A percentile compares a stretch with the other conserved stretches of the same genome.
Evolutionary conservation across 2,113 vertebrate genomes (phyloP).

Genomic region (Nanorana parkeri): DNA sequence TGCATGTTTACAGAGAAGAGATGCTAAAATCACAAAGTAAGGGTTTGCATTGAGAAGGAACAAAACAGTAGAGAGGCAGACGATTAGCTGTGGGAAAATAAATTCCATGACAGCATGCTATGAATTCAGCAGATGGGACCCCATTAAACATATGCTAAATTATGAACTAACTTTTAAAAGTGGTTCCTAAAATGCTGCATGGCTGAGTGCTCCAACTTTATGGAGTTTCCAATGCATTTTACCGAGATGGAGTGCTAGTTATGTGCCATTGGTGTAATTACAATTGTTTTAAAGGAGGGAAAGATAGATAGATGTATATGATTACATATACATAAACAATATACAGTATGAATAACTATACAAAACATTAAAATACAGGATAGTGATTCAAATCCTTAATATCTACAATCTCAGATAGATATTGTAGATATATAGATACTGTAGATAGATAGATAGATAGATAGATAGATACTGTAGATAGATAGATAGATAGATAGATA

Average conservation of each 20-base stretch:
- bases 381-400: too few relatives aligned
- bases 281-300: slow-evolving; percentile 19
- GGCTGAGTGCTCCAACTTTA: slow-evolving; percentile 32
- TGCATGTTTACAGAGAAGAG: slow-evolving; percentile 3
- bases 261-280: background rate
- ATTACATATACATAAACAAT: background rate
- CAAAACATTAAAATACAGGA: too few relatives aligned
- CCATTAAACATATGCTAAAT: slow-evolving; percentile 52
- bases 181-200: slow-evolving; percentile 48
- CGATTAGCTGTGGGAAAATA: slow-evolving; percentile 46
- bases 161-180: slow-evolving; percentile 55
- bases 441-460: background rate
- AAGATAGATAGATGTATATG: background rate
- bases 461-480: background rate
- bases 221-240: slow-evolving; percentile 11
- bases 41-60: slow-evolving; percentile 1
- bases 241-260: slow-evolving; percentile 22
- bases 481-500: background rate
- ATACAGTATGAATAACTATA: too few relatives aligned
- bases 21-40: slow-evolving; percentile 10
- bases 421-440: too few relatives aligned
- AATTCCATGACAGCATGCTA: slow-evolving; percentile 36
- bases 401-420: too few relatives aligned
- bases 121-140: slow-evolving; percentile 45
- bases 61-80: slow-evolving; percentile 30